phyloP scores from a whole-genome alignment of 2,888 invertebrate genomes.

The Quadriops clusia region DNA sequence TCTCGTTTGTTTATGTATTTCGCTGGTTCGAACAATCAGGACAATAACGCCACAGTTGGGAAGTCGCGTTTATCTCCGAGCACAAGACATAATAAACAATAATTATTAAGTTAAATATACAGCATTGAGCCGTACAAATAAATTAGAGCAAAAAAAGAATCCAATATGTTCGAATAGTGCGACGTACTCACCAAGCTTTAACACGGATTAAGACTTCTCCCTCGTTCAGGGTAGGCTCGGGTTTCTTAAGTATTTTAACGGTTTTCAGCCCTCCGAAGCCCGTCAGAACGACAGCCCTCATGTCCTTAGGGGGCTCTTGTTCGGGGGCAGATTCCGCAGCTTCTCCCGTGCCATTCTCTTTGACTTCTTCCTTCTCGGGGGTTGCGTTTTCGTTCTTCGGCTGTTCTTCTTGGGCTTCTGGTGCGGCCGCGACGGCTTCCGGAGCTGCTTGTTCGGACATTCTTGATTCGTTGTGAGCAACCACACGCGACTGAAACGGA shows the following conservation, averaged over 20 bases:
- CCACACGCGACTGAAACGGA: slow-evolving; percentile 8
- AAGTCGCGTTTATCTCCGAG: no score
- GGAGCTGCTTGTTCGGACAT: slow-evolving; percentile 15
- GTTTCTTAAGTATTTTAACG: slow-evolving; percentile 70
- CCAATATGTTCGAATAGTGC: no score
- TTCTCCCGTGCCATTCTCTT: slow-evolving; percentile 38
- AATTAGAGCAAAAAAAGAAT: no score
- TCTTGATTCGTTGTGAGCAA: slow-evolving; percentile 7
- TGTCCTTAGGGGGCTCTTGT: slow-evolving; percentile 58
- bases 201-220: slow-evolving; percentile 74
- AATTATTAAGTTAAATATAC: no score
- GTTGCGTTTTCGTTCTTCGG: slow-evolving; percentile 13
- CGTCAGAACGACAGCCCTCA: slow-evolving; percentile 73
- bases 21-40: no score
- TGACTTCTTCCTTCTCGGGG: slow-evolving; percentile 25
- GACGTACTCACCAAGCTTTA: slow-evolving; percentile 81
- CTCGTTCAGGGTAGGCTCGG: slow-evolving; percentile 58
- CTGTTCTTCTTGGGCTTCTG: slow-evolving; percentile 22
- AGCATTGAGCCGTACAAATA: no score
- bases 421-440: slow-evolving; percentile 21
- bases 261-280: slow-evolving; percentile 79
- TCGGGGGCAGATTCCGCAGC: slow-evolving; percentile 35
- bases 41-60: no score
- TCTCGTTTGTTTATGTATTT: no score
- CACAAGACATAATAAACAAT: no score